phyloP scores from a whole-genome alignment of 1,140 invertebrate genomes.

The Papilio xuthus region DNA sequence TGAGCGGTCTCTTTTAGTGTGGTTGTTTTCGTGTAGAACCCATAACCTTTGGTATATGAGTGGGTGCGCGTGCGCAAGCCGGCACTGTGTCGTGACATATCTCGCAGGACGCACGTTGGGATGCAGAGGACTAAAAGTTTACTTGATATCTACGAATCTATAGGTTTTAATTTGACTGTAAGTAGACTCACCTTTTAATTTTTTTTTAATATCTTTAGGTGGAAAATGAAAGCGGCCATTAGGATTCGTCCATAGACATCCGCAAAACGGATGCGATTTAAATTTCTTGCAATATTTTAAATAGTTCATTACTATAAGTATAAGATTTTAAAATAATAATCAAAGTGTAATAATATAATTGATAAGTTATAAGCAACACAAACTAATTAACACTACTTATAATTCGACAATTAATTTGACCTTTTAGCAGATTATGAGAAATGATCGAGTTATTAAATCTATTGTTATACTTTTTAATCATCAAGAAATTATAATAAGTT shows the following conservation, averaged over 20 bases:
- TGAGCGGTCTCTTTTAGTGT: constrained; percentile 30
- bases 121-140: constrained; percentile 46
- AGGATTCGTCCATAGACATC: background rate
- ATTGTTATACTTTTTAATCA: background rate
- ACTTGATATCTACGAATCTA: constrained; percentile 44
- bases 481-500: background rate
- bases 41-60: constrained; percentile 40
- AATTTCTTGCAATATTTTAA: no score
- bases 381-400: no score
- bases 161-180: constrained; percentile 52
- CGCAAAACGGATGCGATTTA: no score
- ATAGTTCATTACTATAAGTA: no score
- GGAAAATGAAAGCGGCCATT: no score
- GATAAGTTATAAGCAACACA: background rate
- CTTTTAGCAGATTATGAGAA: no score
- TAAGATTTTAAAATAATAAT: no score
- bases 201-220: no score
- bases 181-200: constrained; percentile 41
- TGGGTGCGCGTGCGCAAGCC: background rate
- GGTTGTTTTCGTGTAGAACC: constrained; percentile 35
- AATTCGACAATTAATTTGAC: no score
- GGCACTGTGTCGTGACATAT: constrained; percentile 38
- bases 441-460: no score
- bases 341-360: no score
- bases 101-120: constrained; percentile 42